Evolutionary conservation across 2,113 vertebrate genomes (phyloP), one percentile per base, ranked within the genome.

Genomic region (Anarhynchus alexandrinus): DNA sequence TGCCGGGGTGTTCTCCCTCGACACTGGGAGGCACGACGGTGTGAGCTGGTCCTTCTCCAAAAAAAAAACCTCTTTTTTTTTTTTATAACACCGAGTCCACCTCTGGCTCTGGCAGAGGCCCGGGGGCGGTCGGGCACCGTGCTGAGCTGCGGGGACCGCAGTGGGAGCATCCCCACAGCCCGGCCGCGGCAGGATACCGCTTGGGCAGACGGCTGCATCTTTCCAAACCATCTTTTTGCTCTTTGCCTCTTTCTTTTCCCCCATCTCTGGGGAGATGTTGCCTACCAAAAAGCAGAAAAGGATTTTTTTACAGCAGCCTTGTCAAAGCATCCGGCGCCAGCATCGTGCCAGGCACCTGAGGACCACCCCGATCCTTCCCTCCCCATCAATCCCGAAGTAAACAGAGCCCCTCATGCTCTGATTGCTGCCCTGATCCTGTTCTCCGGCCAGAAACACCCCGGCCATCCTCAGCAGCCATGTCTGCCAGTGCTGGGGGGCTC

Each of bases 1-100:
- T 0, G 2, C 36, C 0, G 2, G 73, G 26, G 5, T 9, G 34
- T 51, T 27, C 9, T 36, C 17, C 21, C 20, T 30, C 2, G 1
- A 16, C 7, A 11, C 62, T 5, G 38, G 29, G 43, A n/a, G 19
- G 23, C n/a, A 34, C 3, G 1, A 19, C 1, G 21, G 40, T 64
- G 26, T 38, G 55, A 45, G 27, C 38, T 2, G 1, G 23, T 43
- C 34, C 21, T 43, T 38, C 27, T 21, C 14, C 47, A 6, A 42
- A 17, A 1, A 29, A 22, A 45, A 45, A 45, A 17, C 6, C 17
- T 15, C 17, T 45, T 45, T 8, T 22, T 9, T 34, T 52, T 51
- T 22, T 71, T 84, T 40, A 9, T 45, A 36, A 32, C 32, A 54
- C 32, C 1, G 0, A 42, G 40, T 36, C 55, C 67, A 30, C 11